Evolutionary conservation across 2,888 invertebrate genomes (phyloP).

Genomic region (Tholera decimalis): DNA sequence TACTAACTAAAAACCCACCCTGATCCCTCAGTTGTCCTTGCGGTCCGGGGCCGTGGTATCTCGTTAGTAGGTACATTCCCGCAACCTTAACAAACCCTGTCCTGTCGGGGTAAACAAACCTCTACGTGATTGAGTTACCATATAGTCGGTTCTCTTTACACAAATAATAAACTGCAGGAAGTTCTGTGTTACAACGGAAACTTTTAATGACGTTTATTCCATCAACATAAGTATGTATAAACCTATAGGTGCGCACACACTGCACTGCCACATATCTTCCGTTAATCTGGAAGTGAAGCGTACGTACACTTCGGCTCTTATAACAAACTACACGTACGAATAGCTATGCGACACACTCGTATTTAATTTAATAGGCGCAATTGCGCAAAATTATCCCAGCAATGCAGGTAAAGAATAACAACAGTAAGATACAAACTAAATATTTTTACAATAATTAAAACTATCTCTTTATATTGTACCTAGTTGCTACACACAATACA

Average conservation of each 20-base stretch:
- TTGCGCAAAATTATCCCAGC: constrained; percentile 1
- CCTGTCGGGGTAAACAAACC: not conserved
- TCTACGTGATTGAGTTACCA: not conserved
- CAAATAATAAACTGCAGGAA: not conserved
- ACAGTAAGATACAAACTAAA: not conserved
- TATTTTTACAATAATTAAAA: not conserved
- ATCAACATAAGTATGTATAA: not conserved
- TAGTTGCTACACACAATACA: not conserved
- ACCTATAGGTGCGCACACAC: not conserved
- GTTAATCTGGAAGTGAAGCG: constrained; percentile 14
- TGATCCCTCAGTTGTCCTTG: no score
- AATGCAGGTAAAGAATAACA: not conserved
- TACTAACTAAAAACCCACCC: no score
- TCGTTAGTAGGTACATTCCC: no score
- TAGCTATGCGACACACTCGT: not conserved
- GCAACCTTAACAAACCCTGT: not conserved
- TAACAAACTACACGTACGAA: not conserved
- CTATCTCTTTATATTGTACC: not conserved
- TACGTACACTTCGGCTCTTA: not conserved
- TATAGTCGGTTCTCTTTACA: not conserved
- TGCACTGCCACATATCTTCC: not conserved
- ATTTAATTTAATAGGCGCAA: constrained; percentile 11
- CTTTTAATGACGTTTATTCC: constrained; percentile 8
- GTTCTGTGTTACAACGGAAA: constrained; percentile 4
- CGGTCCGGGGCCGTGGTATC: no score